Evolutionary conservation across 2,113 vertebrate species (phyloP), one percentile per base, ranked within the genome.

Genomic region (Gymnarchus niloticus): DNA sequence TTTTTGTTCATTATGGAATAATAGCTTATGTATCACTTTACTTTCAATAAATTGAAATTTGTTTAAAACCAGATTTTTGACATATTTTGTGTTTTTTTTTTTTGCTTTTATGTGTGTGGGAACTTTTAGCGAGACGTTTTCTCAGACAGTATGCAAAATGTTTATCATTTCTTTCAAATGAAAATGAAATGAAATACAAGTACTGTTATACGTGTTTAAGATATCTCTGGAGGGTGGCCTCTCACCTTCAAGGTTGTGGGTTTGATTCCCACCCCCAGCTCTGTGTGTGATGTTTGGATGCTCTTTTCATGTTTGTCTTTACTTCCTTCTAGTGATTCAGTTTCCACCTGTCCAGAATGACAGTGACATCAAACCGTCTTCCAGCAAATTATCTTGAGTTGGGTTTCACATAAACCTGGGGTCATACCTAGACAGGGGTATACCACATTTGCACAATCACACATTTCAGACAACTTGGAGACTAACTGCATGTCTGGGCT

Each of bases 1-100:
- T 95, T 95, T 96, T 95, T 97, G 96, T 93, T 91, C 94, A 93
- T 95, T 94, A 92, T 91, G 88, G 92, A 92, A 93, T 95, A 92
- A 92, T 95, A 96, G 94, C 93, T 93, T 94, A 94, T 96, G 95
- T 96, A 96, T 94, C 94, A 93, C 93, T 96, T 96, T 95, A 94
- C 95, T 95, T 96, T 96, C 93, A 96, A 95, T 96, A 96, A 96
- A 97, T 92, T 93, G 91, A 90, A 92, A 94, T 94, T 96, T 95
- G 92, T 93, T 94, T 93, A 95, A 93, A 92, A 92, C 92, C 49
- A 82, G 23, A 51, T 84, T 86, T 84, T 78, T 61, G 41, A 21
- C 17, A 37, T 21, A 19, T 56, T 78, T 48, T 82, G 48, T 82
- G 59, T 3, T 23, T 8, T 28, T 37, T 85, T 8, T 54, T 65